Evolutionary conservation across 2,113 vertebrate genomes (phyloP), one percentile per base, ranked within the genome.

Genomic region (Oncorhynchus mykiss): DNA sequence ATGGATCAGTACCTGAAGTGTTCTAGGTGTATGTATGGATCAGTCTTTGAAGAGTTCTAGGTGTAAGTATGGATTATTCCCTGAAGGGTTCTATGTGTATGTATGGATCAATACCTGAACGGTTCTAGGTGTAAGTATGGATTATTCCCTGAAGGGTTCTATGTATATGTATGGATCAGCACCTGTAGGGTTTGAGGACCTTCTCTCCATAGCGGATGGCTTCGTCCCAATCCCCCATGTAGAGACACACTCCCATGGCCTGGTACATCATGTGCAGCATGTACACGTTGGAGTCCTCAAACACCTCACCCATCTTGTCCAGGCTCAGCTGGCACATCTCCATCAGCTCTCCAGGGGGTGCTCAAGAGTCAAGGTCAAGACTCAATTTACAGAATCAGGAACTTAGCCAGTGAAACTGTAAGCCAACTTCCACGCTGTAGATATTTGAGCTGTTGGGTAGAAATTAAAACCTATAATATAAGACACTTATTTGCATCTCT

Each of bases 201-300:
- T 97, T 98, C 90, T 96, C 95, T 0, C 97, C 98, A 0, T 98
- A 97, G 45, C 88, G 85, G 74, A 98, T 86, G 0, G 97, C 97
- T 48, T 92, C 93, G 0, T 96, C 94, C 89, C 94, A 91, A 83
- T 97, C 95, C 66, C 95, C 91, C 93, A 93, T 88, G 1, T 95
- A 97, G 20, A 98, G 84, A 81, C 96, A 99, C 68, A 99, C 93
- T 1, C 98, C 98, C 97, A 99, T 99, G 83, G 97, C 96, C 86
- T 99, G 98, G 91, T 99, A 99, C 95, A 95, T 96, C 96, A 99
- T 97, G 85, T 99, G 97, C 29, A 99, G 87, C 95, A 99, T 93
- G 90, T 97, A 99, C 68, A 99, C 93, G 3, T 98, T 99, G 51
- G 93, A 90, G 54, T 96, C 95, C 29, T 95, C 95, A 31, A 99